These are phyloP conservation scores for Silurus aristotelis DNA, from an alignment of 2,797 vertebrate genomes.

Conservation along the genomic window DNA sequence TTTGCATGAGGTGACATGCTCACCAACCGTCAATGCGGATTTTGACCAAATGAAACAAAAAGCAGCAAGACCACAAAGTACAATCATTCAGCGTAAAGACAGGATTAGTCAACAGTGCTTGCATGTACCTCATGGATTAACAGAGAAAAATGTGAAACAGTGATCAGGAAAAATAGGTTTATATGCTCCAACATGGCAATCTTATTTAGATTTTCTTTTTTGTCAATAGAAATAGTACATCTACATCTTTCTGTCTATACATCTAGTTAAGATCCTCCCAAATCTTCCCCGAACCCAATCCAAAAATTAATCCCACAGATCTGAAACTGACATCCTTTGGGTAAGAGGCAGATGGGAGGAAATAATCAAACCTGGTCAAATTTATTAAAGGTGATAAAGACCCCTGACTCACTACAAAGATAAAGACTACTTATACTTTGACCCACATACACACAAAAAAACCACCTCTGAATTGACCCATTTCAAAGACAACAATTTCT, in stretches of 20 bases:
- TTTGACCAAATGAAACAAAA: neutral
- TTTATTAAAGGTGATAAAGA: constrained; percentile 69
- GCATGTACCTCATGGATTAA: neutral
- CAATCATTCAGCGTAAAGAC: neutral
- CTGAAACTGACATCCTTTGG: constrained; percentile 55
- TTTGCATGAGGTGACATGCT: too few relatives aligned
- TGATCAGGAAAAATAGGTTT: constrained; percentile 14
- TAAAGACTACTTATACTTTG: neutral
- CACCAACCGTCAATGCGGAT: neutral
- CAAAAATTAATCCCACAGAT: constrained; percentile 67
- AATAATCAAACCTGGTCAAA: neutral
- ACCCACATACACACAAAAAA: neutral
- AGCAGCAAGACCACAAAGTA: neutral
- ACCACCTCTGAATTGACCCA: neutral
- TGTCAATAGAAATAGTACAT: neutral
- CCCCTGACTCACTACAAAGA: constrained; percentile 45
- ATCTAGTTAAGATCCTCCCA: constrained; percentile 70
- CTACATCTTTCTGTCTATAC: constrained; percentile 55
- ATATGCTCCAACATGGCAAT: neutral
- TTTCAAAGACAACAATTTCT: neutral
- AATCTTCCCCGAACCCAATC: constrained; percentile 69
- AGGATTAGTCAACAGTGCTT: constrained; percentile 6
- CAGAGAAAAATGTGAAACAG: neutral
- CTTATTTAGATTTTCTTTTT: neutral
- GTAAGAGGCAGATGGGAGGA: neutral